phyloP scores from a whole-genome alignment of 1,140 invertebrate genomes.

The Atta texana region DNA sequence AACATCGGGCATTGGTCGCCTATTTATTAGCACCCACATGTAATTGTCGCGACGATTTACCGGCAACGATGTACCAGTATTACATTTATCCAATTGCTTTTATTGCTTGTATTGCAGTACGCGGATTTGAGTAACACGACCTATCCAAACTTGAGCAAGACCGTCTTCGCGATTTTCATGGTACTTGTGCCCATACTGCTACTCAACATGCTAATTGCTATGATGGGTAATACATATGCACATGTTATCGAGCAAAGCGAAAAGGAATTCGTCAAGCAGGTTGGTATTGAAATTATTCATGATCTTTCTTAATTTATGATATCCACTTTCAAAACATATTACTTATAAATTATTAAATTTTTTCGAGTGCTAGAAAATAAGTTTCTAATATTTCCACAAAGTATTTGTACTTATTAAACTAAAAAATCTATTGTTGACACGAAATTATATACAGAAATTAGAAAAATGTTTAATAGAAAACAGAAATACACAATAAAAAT shows the following conservation, averaged over 20 bases:
- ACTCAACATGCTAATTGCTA: conserved; percentile 99
- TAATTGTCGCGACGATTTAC: conserved; percentile 43
- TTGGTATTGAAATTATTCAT: conserved; percentile 80
- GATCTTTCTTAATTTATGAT: not conserved
- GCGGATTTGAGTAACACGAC: conserved; percentile 94
- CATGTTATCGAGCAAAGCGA: conserved; percentile 99
- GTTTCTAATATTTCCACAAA: not conserved
- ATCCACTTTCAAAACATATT: not conserved
- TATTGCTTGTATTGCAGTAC: conserved; percentile 89
- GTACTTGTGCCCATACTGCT: conserved; percentile 98
- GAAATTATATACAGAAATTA: not conserved
- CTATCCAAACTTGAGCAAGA: conserved; percentile 96
- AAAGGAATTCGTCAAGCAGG: conserved; percentile 99
- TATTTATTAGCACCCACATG: conserved; percentile 47
- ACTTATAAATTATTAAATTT: not conserved
- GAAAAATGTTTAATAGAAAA: not conserved
- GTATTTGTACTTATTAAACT: not conserved
- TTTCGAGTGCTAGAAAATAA: not conserved
- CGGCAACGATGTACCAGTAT: conserved; percentile 7
- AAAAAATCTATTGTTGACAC: not conserved
- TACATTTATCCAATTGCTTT: conserved; percentile 24
- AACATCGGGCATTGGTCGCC: conserved; percentile 38
- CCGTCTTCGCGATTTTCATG: conserved; percentile 98
- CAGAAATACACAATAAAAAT: not conserved
- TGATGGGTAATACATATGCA: conserved; percentile 99